phyloP scores from a whole-genome alignment of 2,797 vertebrate species.

The Microtus agrestis region DNA sequence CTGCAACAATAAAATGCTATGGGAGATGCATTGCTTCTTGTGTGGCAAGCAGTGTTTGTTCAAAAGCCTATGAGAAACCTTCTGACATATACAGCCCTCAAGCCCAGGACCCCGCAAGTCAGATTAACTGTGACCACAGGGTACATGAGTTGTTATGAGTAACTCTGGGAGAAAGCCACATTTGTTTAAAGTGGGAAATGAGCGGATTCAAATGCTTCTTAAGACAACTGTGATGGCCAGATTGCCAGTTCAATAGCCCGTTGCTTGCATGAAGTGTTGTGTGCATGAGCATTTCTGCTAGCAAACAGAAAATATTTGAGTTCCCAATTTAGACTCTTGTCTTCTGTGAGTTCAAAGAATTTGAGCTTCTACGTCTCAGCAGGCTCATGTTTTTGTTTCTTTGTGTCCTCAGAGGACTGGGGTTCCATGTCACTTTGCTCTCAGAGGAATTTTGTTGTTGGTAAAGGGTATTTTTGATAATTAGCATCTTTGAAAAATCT shows the following conservation, averaged over 20 bases:
- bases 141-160: constrained; percentile 77
- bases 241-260: constrained; percentile 58
- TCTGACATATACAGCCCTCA: constrained; percentile 24
- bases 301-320: constrained; percentile 80
- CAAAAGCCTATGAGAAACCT: constrained; percentile 53
- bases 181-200: constrained; percentile 75
- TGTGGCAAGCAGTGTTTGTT: constrained; percentile 70
- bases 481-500: constrained; percentile 63
- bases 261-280: constrained; percentile 67
- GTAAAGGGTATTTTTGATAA: constrained; percentile 69
- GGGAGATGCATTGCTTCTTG: constrained; percentile 49
- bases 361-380: constrained; percentile 68
- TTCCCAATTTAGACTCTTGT: constrained; percentile 77
- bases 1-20: constrained; percentile 56
- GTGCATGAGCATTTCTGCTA: constrained; percentile 73
- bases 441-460: constrained; percentile 70
- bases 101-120: constrained; percentile 51
- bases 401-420: constrained; percentile 43
- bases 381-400: constrained; percentile 76
- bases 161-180: constrained; percentile 69
- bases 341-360: constrained; percentile 76
- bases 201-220: constrained; percentile 72
- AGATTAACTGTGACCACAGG: constrained; percentile 69
- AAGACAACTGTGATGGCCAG: constrained; percentile 58
- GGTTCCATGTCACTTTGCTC: constrained; percentile 67